Evolutionary conservation across 2,797 vertebrate genomes (phyloP).

Genomic region (Pyrocephalus nanus): DNA sequence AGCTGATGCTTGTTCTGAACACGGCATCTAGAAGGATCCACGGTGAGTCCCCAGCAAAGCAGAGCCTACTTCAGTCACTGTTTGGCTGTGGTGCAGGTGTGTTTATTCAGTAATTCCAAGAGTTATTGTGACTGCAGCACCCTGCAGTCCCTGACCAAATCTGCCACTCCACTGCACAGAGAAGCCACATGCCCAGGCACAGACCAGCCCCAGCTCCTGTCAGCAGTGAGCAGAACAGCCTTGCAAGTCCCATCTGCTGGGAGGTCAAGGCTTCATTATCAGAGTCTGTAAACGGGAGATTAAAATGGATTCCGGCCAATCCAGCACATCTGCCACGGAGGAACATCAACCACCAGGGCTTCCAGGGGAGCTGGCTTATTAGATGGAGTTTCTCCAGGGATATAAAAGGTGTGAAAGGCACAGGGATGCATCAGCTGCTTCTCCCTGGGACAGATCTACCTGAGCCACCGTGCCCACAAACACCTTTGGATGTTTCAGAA

Average conservation of each 20-base stretch:
- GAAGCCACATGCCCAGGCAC: neutral
- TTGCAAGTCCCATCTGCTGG: slow-evolving; percentile 20
- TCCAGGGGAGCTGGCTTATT: neutral
- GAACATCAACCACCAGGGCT: neutral
- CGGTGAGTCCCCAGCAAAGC: neutral
- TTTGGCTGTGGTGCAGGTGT: neutral
- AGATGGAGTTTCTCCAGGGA: slow-evolving; percentile 3
- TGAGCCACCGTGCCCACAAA: neutral
- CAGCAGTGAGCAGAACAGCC: neutral
- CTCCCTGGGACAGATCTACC: neutral
- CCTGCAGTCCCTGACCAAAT: neutral
- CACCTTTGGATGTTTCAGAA: neutral
- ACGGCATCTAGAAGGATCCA: neutral
- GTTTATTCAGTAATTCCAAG: neutral
- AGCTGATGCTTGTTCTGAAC: neutral
- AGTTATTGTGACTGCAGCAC: neutral
- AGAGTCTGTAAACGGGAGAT: neutral
- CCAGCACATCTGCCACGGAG: slow-evolving; percentile 25
- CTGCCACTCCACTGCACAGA: neutral
- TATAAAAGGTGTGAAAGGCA: neutral
- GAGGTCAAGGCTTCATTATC: slow-evolving; percentile 46
- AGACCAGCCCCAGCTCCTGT: neutral
- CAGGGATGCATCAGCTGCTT: neutral
- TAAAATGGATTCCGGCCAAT: slow-evolving; percentile 43
- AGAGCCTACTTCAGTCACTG: neutral